phyloP scores from a whole-genome alignment of 2,797 vertebrate species.

The Pampus argenteus region DNA sequence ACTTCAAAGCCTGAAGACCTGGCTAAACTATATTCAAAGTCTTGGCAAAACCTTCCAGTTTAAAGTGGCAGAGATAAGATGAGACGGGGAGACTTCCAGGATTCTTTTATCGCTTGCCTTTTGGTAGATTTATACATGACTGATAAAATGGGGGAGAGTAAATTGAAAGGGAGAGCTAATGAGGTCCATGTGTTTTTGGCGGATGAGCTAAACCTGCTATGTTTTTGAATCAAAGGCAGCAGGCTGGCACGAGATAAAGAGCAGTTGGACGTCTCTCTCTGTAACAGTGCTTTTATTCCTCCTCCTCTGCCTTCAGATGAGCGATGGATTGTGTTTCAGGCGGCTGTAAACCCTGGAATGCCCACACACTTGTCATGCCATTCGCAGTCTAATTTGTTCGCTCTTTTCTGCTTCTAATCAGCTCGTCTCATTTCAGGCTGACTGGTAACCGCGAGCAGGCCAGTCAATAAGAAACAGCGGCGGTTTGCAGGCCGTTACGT shows the following conservation, averaged over 20 bases:
- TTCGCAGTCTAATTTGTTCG: constrained; percentile 57
- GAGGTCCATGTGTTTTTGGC: constrained; percentile 71
- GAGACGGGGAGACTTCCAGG: constrained; percentile 49
- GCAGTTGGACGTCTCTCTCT: constrained; percentile 22
- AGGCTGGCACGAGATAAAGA: constrained; percentile 83
- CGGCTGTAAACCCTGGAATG: constrained; percentile 74
- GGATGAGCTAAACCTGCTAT: constrained; percentile 74
- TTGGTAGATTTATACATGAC: constrained; percentile 62
- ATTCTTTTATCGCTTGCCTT: constrained; percentile 38
- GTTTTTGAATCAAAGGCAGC: constrained; percentile 71
- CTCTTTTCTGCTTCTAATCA: constrained; percentile 80
- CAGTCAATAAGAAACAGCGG: constrained; percentile 48
- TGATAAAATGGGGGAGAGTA: constrained; percentile 52
- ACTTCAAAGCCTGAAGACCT: constrained; percentile 64
- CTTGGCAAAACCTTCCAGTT: constrained; percentile 46
- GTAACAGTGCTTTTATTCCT: constrained; percentile 49
- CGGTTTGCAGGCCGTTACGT: constrained; percentile 54
- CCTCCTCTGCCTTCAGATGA: constrained; percentile 54
- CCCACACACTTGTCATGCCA: constrained; percentile 34
- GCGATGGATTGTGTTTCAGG: constrained; percentile 72
- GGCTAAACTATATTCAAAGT: constrained; percentile 46
- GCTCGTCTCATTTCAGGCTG: constrained; percentile 47
- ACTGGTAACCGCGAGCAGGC: constrained; percentile 68
- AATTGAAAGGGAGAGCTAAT: constrained; percentile 70
- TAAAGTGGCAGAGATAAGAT: constrained; percentile 45